Base-by-base conservation (phyloP, 2,113 vertebrate genomes). In the Polypterus bichir region DNA sequence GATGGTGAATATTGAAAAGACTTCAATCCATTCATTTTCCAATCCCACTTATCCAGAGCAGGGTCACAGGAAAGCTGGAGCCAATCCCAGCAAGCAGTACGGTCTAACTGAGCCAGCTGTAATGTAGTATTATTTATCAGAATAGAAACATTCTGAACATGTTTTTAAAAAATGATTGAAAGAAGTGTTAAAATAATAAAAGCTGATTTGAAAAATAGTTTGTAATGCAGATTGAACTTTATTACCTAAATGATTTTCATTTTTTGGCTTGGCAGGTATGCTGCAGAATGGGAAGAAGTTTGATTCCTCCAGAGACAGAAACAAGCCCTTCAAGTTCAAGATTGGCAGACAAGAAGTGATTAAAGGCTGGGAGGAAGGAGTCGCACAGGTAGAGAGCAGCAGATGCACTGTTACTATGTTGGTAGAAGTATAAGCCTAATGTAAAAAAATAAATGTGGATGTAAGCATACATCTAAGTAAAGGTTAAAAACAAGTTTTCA, bases 251-350 rank as follows among this genome's bases (percentile, higher is more conserved):
- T 54, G 44, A 4, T 53, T 4, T 46, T 46, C 48, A 45, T 75
- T 11, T 76, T 52, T 72, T 75, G 59, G 73, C 62, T 78, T 66
- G 70, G 57, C 80, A 98, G 95, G 96, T 44, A 97, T 95, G 92
- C 80, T 99, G 61, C 95, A 99, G 79, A 97, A 98, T 2, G 96
- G 96, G 52, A 99, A 97, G 82, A 99, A 99, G 80, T 98, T 99
- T 46, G 96, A 99, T 80, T 99, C 96, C 6, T 98, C 96, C 64
- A 88, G 96, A 85, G 96, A 99, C 86, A 87, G 96, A 88, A 97
- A 97, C 88, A 98, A 99, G 68, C 92, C 95, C 66, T 99, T 99
- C 75, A 93, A 90, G 74, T 99, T 99, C 85, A 93, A 91, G 81
- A 91, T 97, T 7, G 96, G 96, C 69, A 84, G 87, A 55, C 86